Percentiles rank a stretch among this genome's conserved stretches.
Conservation (phyloP, 2,888 invertebrate species). For the Brachylomia viminalis region DNA sequence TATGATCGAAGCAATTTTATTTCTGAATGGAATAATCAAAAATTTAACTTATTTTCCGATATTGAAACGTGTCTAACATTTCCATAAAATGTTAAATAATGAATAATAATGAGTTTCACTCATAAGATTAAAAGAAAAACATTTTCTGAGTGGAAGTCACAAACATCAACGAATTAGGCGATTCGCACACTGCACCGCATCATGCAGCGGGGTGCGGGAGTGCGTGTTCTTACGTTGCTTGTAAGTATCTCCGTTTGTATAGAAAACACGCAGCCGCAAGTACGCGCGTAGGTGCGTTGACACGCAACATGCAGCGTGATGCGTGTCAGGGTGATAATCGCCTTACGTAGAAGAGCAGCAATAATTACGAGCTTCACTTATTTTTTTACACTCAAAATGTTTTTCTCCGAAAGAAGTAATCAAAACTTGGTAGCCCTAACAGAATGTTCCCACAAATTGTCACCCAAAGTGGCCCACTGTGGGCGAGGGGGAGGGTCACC, state of each 20-base stretch:
- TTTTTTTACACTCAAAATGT: neutral
- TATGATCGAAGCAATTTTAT: neutral
- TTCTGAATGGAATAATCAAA: neutral
- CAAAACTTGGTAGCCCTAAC: conserved; percentile 44
- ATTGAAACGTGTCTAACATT: too few relatives aligned
- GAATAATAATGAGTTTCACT: neutral
- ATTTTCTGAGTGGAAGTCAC: neutral
- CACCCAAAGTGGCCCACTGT: conserved; percentile 65
- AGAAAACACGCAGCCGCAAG: too few relatives aligned
- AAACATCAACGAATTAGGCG: neutral
- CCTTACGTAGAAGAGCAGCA: neutral
- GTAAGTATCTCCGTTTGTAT: too few relatives aligned
- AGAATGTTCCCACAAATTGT: conserved; percentile 72
- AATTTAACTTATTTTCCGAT: neutral
- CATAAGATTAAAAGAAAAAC: neutral
- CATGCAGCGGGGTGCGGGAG: too few relatives aligned
- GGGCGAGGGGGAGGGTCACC: conserved; percentile 40
- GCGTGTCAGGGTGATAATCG: too few relatives aligned
- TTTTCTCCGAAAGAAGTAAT: neutral
- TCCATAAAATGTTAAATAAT: too few relatives aligned
- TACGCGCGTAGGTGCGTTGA: too few relatives aligned
- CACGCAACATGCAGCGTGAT: too few relatives aligned
- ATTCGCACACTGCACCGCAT: too few relatives aligned
- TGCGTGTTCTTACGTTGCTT: too few relatives aligned
- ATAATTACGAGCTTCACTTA: neutral